phyloP scores from a whole-genome alignment of 2,113 vertebrate genomes.

The Apaloderma vittatum region DNA sequence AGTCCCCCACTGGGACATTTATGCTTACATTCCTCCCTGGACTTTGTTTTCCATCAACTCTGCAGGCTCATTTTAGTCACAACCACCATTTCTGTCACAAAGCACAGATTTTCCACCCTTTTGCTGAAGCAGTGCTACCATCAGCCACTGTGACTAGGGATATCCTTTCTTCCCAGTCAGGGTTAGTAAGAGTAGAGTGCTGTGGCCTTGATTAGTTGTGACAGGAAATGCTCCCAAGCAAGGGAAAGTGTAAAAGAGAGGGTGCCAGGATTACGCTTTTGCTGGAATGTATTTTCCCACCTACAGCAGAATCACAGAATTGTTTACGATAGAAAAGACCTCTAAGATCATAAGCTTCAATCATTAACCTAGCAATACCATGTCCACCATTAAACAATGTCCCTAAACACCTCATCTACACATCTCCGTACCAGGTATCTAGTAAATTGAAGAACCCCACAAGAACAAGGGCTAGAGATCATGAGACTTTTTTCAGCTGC shows the following conservation, averaged over 20 bases:
- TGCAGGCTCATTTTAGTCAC: neutral
- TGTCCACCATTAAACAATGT: too few relatives aligned
- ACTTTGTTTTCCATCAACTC: neutral
- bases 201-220: neutral
- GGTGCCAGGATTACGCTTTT: neutral
- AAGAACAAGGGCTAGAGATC: too few relatives aligned
- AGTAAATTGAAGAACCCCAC: too few relatives aligned
- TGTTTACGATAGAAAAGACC: too few relatives aligned
- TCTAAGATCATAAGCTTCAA: too few relatives aligned
- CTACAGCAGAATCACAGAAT: neutral
- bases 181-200: neutral
- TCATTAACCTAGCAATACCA: too few relatives aligned
- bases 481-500: too few relatives aligned
- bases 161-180: neutral
- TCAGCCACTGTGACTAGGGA: accelerated
- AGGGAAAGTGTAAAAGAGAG: neutral
- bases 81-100: neutral
- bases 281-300: neutral
- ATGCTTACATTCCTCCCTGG: neutral
- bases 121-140: neutral
- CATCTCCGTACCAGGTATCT: too few relatives aligned
- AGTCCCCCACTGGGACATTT: neutral
- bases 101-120: neutral
- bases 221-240: neutral
- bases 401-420: too few relatives aligned